Evolutionary conservation across 2,888 invertebrate species (phyloP).

Genomic region (Morpho achilles): DNA sequence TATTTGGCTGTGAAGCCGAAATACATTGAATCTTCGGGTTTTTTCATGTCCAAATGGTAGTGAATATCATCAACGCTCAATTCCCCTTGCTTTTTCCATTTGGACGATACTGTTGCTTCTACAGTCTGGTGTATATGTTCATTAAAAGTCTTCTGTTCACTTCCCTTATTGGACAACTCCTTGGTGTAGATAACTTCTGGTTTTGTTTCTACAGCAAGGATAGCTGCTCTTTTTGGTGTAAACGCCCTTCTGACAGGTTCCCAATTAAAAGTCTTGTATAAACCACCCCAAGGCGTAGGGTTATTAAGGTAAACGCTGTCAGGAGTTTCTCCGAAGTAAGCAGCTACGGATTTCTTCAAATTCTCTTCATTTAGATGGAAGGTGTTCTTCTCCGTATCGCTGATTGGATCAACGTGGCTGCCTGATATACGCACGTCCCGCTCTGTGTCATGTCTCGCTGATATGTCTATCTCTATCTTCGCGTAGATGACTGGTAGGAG

Average conservation of each 20-base stretch:
- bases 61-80: constrained; percentile 27
- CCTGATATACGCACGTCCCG: constrained; percentile 32
- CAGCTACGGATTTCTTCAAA: constrained; percentile 34
- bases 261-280: constrained; percentile 42
- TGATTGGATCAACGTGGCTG: constrained; percentile 32
- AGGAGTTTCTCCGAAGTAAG: constrained; percentile 36
- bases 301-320: constrained; percentile 37
- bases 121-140: constrained; percentile 33
- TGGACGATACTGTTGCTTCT: constrained; percentile 32
- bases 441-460: constrained; percentile 29
- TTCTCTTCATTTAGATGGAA: constrained; percentile 38
- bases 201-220: constrained; percentile 30
- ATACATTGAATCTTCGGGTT: constrained; percentile 8
- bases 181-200: constrained; percentile 30
- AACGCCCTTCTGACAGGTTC: constrained; percentile 38
- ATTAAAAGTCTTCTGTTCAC: constrained; percentile 31
- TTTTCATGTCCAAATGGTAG: constrained; percentile 12
- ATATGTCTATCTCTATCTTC: constrained; percentile 38
- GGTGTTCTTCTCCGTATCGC: constrained; percentile 35
- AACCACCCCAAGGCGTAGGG: constrained; percentile 49
- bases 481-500: constrained; percentile 34
- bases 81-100: constrained; percentile 34
- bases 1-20: constrained; percentile 31
- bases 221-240: constrained; percentile 30
- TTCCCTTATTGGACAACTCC: constrained; percentile 32